Evolutionary conservation across 2,888 invertebrate species (phyloP), one percentile per base, ranked within the genome.

Genomic region (Rhagium mordax): DNA sequence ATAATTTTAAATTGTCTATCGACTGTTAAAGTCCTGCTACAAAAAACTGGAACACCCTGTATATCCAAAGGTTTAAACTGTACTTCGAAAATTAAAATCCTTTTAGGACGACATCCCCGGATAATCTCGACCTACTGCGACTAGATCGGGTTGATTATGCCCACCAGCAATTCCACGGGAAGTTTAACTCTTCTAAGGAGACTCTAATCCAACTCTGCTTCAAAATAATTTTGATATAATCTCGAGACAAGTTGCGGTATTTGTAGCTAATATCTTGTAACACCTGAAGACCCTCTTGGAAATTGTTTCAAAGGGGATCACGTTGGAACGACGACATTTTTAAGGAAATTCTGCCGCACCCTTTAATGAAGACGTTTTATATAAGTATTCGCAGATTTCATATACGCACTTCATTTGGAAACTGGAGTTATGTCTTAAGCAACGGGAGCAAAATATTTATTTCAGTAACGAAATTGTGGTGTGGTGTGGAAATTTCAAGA

Each of bases 221-320:
- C 41, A 41, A 69, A 75, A 72, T 70, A 74, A 75, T 76, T 76
- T 74, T 68, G 66, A 67, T 57, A 66, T 76, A 69, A 74, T 76
- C 74, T 71, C 51, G n/a, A 68, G 68, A 65, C 67, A 47, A 70
- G 70, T 71, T 67, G 64, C 8, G 71, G 62, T 49, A 64, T 70
- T 66, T 71, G 47, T 53, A 72, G 65, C 53, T 74, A 74, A 74
- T 67, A 33, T 49, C 57, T 49, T 67, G 24, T 48, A 71, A 20
- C 20, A 47, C 27, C 64, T 18, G n/a, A n/a, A n/a, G 24, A 48
- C 21, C 49, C 18, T 16, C 18, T 8, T 15, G 15, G 15, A 18
- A 20, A 20, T 2, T 51, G 18, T 51, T 51, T 20, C 3, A 49
- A 24, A 61, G 41, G n/a, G 61, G 15, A 15, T 61, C n/a, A 16